Percentiles rank a stretch among this genome's conserved stretches.
phyloP scores from a whole-genome alignment of 2,888 invertebrate species.

The Brachyptera putata region DNA sequence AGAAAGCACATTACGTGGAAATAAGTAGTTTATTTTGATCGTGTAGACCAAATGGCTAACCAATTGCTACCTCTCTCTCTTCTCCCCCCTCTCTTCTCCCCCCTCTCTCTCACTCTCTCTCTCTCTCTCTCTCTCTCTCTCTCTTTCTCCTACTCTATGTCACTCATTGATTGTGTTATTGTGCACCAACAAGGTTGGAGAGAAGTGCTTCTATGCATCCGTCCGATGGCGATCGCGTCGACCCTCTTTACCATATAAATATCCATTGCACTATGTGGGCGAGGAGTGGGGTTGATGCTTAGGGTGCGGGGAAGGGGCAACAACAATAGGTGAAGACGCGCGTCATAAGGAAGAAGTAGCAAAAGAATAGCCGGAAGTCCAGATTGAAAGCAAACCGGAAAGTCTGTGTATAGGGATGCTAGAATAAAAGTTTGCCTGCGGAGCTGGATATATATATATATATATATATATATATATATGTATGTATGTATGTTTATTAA shows the following conservation, averaged over 20 bases:
- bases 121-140: too few species aligned
- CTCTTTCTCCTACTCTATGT: too few species aligned
- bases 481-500: not conserved
- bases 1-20: too few species aligned
- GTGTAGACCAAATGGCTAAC: too few species aligned
- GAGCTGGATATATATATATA: not conserved
- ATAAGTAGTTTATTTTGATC: too few species aligned
- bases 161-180: too few species aligned
- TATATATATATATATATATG: not conserved
- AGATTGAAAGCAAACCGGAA: slow-evolving; percentile 11
- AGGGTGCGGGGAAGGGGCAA: not conserved
- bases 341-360: slow-evolving; percentile 13
- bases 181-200: too few species aligned
- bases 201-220: too few species aligned
- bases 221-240: too few species aligned
- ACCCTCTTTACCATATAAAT: slow-evolving; percentile 10
- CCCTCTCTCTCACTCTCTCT: too few species aligned
- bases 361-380: slow-evolving; percentile 2
- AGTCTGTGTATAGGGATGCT: not conserved
- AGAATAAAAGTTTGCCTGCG: not conserved
- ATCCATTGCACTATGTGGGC: not conserved
- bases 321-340: slow-evolving; percentile 17
- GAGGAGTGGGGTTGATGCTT: not conserved
- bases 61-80: too few species aligned
- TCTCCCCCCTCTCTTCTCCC: too few species aligned